A percentile compares a stretch with the other conserved stretches of the same genome.
phyloP scores from a whole-genome alignment of 2,888 invertebrate species.

The Drosophila conformis region DNA sequence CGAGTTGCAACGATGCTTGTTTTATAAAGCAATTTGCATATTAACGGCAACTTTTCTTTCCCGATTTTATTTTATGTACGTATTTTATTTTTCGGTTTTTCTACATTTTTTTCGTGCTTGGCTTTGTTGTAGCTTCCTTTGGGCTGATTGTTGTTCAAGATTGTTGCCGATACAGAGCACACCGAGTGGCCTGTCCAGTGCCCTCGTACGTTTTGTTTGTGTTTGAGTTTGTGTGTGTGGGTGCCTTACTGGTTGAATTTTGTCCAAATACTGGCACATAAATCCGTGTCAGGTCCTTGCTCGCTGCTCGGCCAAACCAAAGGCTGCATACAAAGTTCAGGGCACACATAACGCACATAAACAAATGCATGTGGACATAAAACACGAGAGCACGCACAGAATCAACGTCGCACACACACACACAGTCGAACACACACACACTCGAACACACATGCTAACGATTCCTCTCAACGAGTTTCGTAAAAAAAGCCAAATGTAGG shows the following conservation, averaged over 20 bases:
- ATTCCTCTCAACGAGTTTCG: constrained; percentile 36
- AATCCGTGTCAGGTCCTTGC: constrained; percentile 36
- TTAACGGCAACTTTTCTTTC: constrained; percentile 31
- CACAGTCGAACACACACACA: background rate
- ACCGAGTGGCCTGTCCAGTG: constrained; percentile 45
- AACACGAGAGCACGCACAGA: constrained; percentile 53
- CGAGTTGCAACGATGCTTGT: constrained; percentile 40
- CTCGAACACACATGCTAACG: background rate
- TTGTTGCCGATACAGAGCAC: constrained; percentile 22
- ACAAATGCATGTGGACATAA: constrained; percentile 73
- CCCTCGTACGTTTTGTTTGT: constrained; percentile 40
- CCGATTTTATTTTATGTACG: constrained; percentile 1
- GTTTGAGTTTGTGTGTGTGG: constrained; percentile 13
- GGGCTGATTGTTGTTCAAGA: constrained; percentile 24
- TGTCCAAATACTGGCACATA: constrained; percentile 31
- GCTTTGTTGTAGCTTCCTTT: constrained; percentile 7
- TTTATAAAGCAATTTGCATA: constrained; percentile 65
- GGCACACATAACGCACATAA: constrained; percentile 70
- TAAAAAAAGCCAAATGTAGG: constrained; percentile 54
- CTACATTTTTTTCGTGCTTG: constrained; percentile 9
- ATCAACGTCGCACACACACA: constrained; percentile 8
- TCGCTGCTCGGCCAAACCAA: constrained; percentile 27
- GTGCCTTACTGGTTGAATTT: constrained; percentile 18
- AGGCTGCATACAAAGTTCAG: constrained; percentile 63
- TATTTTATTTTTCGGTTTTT: background rate